Conservation (phyloP, 2,888 invertebrate genomes). For the Ophion ellenae region DNA sequence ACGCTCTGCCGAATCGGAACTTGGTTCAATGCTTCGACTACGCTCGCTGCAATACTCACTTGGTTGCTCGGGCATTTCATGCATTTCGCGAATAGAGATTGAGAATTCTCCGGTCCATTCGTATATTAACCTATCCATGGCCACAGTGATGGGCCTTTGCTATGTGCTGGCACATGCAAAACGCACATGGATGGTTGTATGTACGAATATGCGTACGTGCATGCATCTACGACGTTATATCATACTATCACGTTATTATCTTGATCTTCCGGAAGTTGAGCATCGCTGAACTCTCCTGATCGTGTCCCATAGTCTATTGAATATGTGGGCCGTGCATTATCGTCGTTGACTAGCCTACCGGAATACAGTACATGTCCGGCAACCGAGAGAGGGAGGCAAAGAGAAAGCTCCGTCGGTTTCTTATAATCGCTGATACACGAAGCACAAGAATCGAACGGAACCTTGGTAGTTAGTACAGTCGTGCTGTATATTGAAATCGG, state of each 20-base stretch:
- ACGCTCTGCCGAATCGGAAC: constrained; percentile 56
- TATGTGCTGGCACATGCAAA: background rate
- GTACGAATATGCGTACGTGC: background rate
- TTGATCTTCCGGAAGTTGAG: constrained; percentile 66
- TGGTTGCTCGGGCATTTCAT: constrained; percentile 52
- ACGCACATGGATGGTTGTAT: background rate
- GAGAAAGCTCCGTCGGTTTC: too few relatives aligned
- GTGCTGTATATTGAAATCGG: too few relatives aligned
- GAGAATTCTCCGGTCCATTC: constrained; percentile 46
- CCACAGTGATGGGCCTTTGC: constrained; percentile 4
- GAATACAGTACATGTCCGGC: constrained; percentile 47
- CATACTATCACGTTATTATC: constrained; percentile 59
- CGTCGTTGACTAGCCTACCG: constrained; percentile 57
- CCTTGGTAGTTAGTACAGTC: too few relatives aligned
- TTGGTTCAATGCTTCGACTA: constrained; percentile 57
- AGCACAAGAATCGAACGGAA: too few relatives aligned
- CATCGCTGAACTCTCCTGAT: constrained; percentile 57
- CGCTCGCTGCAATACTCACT: constrained; percentile 51
- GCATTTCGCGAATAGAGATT: constrained; percentile 50
- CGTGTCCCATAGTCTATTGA: constrained; percentile 63
- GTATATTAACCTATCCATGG: constrained; percentile 4
- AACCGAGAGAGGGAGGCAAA: background rate
- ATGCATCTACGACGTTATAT: constrained; percentile 28
- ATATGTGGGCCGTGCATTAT: constrained; percentile 66
- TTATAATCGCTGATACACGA: too few relatives aligned